Conservation (phyloP, 2,113 vertebrate genomes). For the Aspidoscelis tigris region DNA sequence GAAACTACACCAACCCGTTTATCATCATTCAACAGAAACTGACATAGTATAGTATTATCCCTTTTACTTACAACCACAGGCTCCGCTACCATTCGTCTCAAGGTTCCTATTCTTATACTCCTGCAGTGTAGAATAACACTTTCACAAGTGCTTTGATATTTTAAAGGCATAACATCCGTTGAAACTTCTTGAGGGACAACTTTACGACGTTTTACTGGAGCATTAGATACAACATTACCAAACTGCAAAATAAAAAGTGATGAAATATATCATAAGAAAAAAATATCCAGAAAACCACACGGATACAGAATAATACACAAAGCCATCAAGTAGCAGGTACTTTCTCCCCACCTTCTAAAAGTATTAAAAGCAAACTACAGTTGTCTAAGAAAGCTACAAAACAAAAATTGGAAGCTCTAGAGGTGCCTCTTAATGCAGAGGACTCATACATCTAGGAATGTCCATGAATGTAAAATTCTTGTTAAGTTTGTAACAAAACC, state of each 20-base stretch:
- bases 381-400: not conserved
- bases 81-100: conserved; percentile 87
- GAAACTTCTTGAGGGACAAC: conserved; percentile 71
- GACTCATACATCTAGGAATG: not conserved
- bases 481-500: no score
- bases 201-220: conserved; percentile 85
- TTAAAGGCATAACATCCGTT: conserved; percentile 54
- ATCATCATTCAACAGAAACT: conserved; percentile 7
- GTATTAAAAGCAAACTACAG: not conserved
- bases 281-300: not conserved
- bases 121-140: conserved; percentile 93
- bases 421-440: not conserved
- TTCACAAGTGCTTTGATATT: conserved; percentile 70
- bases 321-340: not conserved
- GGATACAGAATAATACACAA: not conserved
- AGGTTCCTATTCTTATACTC: conserved; percentile 90
- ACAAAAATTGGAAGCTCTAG: not conserved
- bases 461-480: not conserved
- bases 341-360: not conserved
- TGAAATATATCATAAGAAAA: conserved; percentile 42
- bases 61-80: conserved; percentile 89
- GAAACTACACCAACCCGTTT: not conserved
- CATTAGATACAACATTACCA: conserved; percentile 82
- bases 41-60: conserved; percentile 19
- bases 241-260: conserved; percentile 77